Evolutionary conservation across 2,113 vertebrate species (phyloP).

Genomic region (Cephalopterus ornatus): DNA sequence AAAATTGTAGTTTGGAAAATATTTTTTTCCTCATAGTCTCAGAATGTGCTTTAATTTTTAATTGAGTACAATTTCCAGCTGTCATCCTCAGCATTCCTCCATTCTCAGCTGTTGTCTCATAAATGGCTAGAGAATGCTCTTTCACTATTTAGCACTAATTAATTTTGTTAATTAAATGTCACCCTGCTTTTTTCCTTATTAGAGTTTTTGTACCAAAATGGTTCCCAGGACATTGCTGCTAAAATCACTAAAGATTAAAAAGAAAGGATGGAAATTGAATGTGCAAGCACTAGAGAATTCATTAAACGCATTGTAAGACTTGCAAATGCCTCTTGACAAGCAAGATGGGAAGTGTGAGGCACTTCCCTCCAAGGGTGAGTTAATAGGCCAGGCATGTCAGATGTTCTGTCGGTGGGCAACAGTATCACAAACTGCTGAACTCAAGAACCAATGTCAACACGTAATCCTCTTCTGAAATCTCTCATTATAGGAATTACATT

Average conservation of each 20-base stretch:
- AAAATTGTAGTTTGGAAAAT: background rate
- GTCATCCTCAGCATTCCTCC: constrained; percentile 33
- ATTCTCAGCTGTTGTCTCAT: constrained; percentile 51
- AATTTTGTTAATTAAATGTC: constrained; percentile 71
- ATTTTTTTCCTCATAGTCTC: background rate
- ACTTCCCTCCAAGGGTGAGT: background rate
- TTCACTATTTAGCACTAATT: constrained; percentile 62
- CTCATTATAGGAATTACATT: background rate
- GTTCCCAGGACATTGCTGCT: constrained; percentile 46
- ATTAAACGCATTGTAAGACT: constrained; percentile 11
- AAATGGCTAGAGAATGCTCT: constrained; percentile 50
- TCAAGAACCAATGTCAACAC: background rate
- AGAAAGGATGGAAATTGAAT: constrained; percentile 51
- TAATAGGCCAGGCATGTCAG: constrained; percentile 14
- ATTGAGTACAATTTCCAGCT: constrained; percentile 47
- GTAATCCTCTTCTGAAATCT: background rate
- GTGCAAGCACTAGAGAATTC: constrained; percentile 53
- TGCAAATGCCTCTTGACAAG: constrained; percentile 55
- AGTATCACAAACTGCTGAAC: background rate
- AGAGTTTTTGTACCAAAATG: constrained; percentile 56
- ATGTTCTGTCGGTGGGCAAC: background rate
- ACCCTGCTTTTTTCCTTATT: constrained; percentile 56
- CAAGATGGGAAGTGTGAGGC: background rate
- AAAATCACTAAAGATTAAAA: constrained; percentile 61
- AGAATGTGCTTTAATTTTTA: constrained; percentile 48